Percentiles rank a stretch among this genome's conserved stretches.
Evolutionary conservation across 2,888 invertebrate genomes (phyloP).

Genomic region (Drosophila macrospina): DNA sequence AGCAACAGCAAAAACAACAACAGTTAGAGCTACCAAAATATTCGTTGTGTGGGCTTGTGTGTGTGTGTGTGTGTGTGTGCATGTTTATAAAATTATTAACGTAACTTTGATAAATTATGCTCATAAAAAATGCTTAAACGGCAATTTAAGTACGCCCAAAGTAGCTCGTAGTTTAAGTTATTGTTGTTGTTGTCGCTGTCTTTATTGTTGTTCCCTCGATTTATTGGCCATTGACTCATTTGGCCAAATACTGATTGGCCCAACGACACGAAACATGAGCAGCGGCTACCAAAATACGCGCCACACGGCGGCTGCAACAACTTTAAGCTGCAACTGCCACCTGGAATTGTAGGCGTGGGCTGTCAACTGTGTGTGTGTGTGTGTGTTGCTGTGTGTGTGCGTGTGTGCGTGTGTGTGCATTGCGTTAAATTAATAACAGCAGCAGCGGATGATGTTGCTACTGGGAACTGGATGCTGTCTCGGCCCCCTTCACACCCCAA

Average conservation of each 20-base stretch:
- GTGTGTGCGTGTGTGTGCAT: conserved; percentile 33
- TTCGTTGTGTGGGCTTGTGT: conserved; percentile 2
- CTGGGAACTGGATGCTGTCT: conserved; percentile 52
- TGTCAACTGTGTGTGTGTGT: conserved; percentile 8
- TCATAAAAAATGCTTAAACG: conserved; percentile 77
- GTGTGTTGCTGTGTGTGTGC: neutral
- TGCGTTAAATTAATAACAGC: conserved; percentile 76
- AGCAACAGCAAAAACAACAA: conserved; percentile 11
- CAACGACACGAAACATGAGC: conserved; percentile 57
- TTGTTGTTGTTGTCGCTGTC: neutral
- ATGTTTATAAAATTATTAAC: conserved; percentile 72
- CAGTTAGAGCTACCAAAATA: conserved; percentile 51
- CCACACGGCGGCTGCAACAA: conserved; percentile 30
- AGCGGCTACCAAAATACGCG: conserved; percentile 75
- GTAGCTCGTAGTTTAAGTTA: conserved; percentile 33
- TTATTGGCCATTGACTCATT: conserved; percentile 74
- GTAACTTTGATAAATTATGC: conserved; percentile 78
- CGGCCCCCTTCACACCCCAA: conserved; percentile 17
- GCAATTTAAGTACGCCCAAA: conserved; percentile 79
- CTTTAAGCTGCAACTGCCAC: conserved; percentile 47
- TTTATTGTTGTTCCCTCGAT: conserved; percentile 28
- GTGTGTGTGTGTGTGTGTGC: conserved; percentile 25
- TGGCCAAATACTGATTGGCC: conserved; percentile 66
- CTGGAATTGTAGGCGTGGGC: conserved; percentile 45
- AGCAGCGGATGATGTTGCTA: conserved; percentile 52